Base-by-base conservation (phyloP, 2,113 vertebrate genomes). In the Fregata magnificens region DNA sequence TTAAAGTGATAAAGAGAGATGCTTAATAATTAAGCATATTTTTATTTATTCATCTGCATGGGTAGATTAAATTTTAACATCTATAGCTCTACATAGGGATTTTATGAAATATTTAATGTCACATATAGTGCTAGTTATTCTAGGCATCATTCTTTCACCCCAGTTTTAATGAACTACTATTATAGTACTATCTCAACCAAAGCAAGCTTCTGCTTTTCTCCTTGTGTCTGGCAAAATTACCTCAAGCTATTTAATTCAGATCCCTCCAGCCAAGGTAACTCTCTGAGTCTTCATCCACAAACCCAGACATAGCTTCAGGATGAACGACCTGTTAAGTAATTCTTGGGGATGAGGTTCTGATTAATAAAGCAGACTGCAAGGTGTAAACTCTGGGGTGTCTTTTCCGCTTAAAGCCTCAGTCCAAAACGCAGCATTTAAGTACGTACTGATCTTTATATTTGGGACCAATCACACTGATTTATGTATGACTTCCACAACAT, bases 1-100 rank as follows among this genome's bases (percentile, higher is more conserved):
- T 88, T 88, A 86, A 84, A 92, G 59, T 29, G 93, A 90, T 93
- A 83, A 86, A 95, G 55, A 78, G 45, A 90, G 49, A 88, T 78
- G 49, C 55, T 95, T 90, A 96, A 96, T 95, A 95, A 97, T 90
- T 94, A 95, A 97, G 63, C 47, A 49, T 78, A 74, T 83, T 93
- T 97, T 90, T 52, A 81, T 90, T 94, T 92, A 94, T 86, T 93
- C 80, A 86, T 73, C 63, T 94, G 20, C 38, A 88, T 29, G 47
- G 61, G 42, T 63, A 92, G 45, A 83, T 92, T 78, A 78, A 93
- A 96, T 88, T 95, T 93, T 82, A 95, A 88, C 82, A 93, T 58
- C 67, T 65, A 72, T 56, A 88, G 26, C 32, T 90, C 61, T 82
- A 3, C 0, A 7, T 40, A 36, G 26, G 32, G 38, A 88, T 76